Evolutionary conservation across 23 tunicate genomes (phyloP).

Genomic region (Ciona savignyi): DNA sequence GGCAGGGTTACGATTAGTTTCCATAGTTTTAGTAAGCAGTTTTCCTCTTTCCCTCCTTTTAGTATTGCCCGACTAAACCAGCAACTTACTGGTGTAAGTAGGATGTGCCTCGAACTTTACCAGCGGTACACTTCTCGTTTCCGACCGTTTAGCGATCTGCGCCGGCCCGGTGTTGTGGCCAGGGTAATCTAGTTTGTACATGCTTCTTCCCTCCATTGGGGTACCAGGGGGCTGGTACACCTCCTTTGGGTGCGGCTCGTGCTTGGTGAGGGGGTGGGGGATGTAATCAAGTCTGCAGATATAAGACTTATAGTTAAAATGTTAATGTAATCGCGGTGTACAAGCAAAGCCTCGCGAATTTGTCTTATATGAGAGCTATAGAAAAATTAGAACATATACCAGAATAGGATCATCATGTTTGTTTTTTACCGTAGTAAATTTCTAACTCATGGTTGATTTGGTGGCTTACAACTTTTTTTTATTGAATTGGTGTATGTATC

Average conservation of each 20-base stretch:
- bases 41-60: no score
- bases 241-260: constrained; percentile 31
- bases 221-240: constrained; percentile 56
- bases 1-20: no score
- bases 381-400: no score
- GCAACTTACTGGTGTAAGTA: constrained; percentile 60
- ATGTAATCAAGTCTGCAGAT: constrained; percentile 65
- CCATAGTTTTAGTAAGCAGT: no score
- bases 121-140: constrained; percentile 36
- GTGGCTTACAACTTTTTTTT: neutral
- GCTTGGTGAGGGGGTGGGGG: constrained; percentile 59
- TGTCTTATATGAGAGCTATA: no score
- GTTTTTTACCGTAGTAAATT: neutral
- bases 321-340: no score
- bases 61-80: no score
- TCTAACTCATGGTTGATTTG: neutral
- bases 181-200: constrained; percentile 77
- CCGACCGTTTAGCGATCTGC: constrained; percentile 47
- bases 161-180: constrained; percentile 31
- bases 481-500: no score
- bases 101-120: constrained; percentile 73
- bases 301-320: no score
- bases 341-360: no score
- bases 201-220: constrained; percentile 71
- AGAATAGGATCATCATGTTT: no score